Conservation (phyloP, 2,797 vertebrate species). For the Melanotaenia boesemani region DNA sequence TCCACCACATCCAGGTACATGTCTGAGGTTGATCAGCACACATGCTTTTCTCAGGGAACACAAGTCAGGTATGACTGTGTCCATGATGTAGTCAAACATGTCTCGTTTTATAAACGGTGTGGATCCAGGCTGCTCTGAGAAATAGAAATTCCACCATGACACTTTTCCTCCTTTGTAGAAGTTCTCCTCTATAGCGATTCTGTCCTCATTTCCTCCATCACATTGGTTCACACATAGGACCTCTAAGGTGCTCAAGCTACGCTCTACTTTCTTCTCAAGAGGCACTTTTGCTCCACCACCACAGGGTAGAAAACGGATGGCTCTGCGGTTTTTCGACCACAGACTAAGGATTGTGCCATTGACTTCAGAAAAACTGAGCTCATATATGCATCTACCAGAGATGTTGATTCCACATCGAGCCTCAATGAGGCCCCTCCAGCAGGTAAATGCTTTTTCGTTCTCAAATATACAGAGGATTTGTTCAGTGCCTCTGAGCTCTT, state of each 20-base stretch:
- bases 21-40: slow-evolving; percentile 81
- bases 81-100: slow-evolving; percentile 66
- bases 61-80: slow-evolving; percentile 65
- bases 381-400: slow-evolving; percentile 67
- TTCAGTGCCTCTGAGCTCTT: slow-evolving; percentile 69
- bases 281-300: slow-evolving; percentile 62
- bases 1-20: slow-evolving; percentile 88
- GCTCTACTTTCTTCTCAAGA: slow-evolving; percentile 69
- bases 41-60: slow-evolving; percentile 72
- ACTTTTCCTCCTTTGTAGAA: slow-evolving; percentile 79
- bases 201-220: slow-evolving; percentile 73
- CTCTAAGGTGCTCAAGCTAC: slow-evolving; percentile 55
- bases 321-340: slow-evolving; percentile 71
- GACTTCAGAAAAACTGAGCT: slow-evolving; percentile 77
- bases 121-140: slow-evolving; percentile 73
- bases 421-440: slow-evolving; percentile 68
- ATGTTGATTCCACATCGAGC: slow-evolving; percentile 58
- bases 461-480: slow-evolving; percentile 79
- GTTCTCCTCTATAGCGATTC: slow-evolving; percentile 55
- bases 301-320: slow-evolving; percentile 65
- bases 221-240: slow-evolving; percentile 79
- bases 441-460: slow-evolving; percentile 62
- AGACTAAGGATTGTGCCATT: slow-evolving; percentile 78
- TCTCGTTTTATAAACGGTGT: slow-evolving; percentile 76
- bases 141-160: slow-evolving; percentile 81